Percentiles rank a stretch among this genome's conserved stretches.
These are phyloP conservation scores for Drosophila helvetica DNA, from an alignment of 2,888 invertebrate genomes.

Conservation along the genomic window DNA sequence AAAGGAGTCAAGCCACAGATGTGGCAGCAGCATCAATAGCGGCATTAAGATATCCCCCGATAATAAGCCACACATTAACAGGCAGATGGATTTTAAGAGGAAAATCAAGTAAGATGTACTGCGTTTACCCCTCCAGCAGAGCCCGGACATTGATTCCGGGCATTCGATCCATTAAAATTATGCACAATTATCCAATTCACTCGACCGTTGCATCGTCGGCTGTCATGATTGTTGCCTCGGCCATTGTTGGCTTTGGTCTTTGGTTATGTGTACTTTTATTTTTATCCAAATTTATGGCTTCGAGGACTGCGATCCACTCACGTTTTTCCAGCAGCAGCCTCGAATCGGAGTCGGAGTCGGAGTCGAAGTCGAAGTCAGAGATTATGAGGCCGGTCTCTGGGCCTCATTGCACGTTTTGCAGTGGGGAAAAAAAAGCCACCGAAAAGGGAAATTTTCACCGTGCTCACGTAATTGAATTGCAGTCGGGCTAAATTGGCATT, in stretches of 20 bases:
- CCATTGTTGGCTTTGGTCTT: constrained; percentile 33
- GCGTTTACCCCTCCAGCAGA: neutral
- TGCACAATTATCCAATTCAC: constrained; percentile 75
- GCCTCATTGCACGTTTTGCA: constrained; percentile 66
- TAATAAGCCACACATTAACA: constrained; percentile 43
- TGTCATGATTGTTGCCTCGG: constrained; percentile 43
- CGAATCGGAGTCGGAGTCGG: constrained; percentile 46
- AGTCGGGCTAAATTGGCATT: constrained; percentile 75
- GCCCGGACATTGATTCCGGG: constrained; percentile 21
- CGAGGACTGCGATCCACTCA: constrained; percentile 55
- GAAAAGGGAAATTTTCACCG: constrained; percentile 73
- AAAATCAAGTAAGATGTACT: constrained; percentile 45
- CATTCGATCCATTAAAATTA: constrained; percentile 47
- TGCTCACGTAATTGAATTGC: constrained; percentile 78
- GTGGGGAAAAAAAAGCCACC: constrained; percentile 7
- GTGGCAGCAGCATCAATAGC: constrained; percentile 4
- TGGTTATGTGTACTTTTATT: constrained; percentile 25
- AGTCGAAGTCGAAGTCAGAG: constrained; percentile 57
- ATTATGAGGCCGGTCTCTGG: constrained; percentile 60
- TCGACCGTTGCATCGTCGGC: constrained; percentile 45
- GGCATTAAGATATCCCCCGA: constrained; percentile 6
- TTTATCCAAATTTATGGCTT: constrained; percentile 50
- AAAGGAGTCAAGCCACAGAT: constrained; percentile 18
- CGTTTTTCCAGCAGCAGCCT: constrained; percentile 50
- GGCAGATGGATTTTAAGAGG: constrained; percentile 46